Percentiles rank a stretch among this genome's conserved stretches.
These are phyloP conservation scores for Xestia rhomboidea DNA, from an alignment of 2,888 invertebrate genomes.

Conservation along the genomic window DNA sequence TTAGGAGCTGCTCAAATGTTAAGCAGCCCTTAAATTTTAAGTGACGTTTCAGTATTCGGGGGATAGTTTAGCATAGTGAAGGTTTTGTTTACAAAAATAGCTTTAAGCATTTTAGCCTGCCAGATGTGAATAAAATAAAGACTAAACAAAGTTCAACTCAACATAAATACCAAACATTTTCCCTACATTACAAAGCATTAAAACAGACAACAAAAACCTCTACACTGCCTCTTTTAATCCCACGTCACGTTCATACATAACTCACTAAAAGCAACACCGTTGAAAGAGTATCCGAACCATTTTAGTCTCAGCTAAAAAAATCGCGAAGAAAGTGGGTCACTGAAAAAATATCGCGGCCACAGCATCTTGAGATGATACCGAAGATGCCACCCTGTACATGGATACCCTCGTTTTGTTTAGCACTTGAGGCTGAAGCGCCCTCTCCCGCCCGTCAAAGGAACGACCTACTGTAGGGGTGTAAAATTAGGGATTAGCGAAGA, in stretches of 20 bases:
- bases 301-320: conserved; percentile 59
- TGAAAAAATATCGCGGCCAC: conserved; percentile 79
- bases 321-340: conserved; percentile 77
- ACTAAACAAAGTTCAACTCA: background rate
- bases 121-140: background rate
- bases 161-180: background rate
- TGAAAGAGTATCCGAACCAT: conserved; percentile 43
- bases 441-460: conserved; percentile 75
- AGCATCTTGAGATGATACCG: conserved; percentile 76
- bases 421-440: conserved; percentile 73
- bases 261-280: conserved; percentile 22
- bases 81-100: too few relatives aligned
- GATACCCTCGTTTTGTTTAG: conserved; percentile 83
- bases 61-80: background rate
- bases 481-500: conserved; percentile 67
- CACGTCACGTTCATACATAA: conserved; percentile 42
- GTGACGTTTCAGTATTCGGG: too few relatives aligned
- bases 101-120: background rate
- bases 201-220: conserved; percentile 10
- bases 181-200: background rate
- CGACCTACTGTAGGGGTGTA: conserved; percentile 58
- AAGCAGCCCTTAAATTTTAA: too few relatives aligned
- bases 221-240: conserved; percentile 15
- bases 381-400: conserved; percentile 70
- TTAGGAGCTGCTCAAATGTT: too few relatives aligned